Conservation (phyloP, 1,140 invertebrate genomes). For the Micrasema longulum region DNA sequence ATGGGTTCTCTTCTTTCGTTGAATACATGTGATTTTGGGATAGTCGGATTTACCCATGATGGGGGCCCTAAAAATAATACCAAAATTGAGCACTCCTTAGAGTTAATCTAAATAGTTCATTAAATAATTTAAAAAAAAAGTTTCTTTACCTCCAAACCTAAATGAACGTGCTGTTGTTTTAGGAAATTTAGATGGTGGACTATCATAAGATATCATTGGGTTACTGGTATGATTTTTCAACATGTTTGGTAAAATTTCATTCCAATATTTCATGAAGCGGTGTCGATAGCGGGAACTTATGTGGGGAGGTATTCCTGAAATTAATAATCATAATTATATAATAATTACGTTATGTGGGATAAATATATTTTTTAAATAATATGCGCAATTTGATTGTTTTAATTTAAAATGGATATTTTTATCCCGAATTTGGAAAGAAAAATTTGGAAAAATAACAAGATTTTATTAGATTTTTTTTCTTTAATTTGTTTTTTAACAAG, state of each 20-base stretch:
- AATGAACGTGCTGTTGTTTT: constrained; percentile 57
- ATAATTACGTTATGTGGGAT: no score
- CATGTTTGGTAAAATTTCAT: constrained; percentile 74
- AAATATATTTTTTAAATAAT: no score
- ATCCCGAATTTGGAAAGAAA: no score
- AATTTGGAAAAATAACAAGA: no score
- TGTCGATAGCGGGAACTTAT: constrained; percentile 73
- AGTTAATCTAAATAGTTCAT: not conserved
- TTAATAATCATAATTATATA: no score
- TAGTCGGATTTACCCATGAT: constrained; percentile 55
- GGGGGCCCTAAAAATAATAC: constrained; percentile 50
- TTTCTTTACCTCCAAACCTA: constrained; percentile 55
- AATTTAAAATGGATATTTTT: no score
- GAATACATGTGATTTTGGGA: constrained; percentile 54
- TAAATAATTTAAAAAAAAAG: no score
- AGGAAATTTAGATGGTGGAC: constrained; percentile 45
- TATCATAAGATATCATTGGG: constrained; percentile 35
- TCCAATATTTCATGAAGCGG: constrained; percentile 79
- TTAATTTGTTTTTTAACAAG: no score
- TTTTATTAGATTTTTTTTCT: no score
- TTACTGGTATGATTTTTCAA: constrained; percentile 60
- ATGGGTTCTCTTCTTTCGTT: constrained; percentile 32
- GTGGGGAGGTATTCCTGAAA: constrained; percentile 75
- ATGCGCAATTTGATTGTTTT: no score
- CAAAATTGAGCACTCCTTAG: not conserved